A percentile compares a stretch with the other conserved stretches of the same genome.
phyloP scores from a whole-genome alignment of 1,140 invertebrate genomes.

The Araneus ventricosus region DNA sequence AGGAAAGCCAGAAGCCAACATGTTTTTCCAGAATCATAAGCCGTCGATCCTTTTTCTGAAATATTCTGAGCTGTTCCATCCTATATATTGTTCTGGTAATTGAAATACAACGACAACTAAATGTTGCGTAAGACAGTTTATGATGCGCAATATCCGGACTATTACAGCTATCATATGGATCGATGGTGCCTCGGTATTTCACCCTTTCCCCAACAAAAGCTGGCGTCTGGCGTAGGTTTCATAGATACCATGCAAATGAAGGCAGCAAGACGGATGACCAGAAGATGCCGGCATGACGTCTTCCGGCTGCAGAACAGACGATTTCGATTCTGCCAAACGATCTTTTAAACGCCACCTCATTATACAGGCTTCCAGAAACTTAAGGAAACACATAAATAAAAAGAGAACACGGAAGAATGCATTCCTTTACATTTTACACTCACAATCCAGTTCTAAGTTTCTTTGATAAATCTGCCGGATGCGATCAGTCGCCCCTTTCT shows the following conservation, averaged over 20 bases:
- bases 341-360: conserved; percentile 70
- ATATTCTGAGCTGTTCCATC: too few species aligned
- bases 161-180: conserved; percentile 14
- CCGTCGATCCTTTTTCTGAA: too few species aligned
- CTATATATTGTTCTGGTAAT: neutral
- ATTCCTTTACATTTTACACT: conserved; percentile 55
- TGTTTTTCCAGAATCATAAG: too few species aligned
- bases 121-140: neutral
- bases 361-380: conserved; percentile 55
- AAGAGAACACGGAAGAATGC: conserved; percentile 50
- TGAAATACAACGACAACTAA: neutral
- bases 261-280: conserved; percentile 56
- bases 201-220: neutral
- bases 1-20: too few species aligned
- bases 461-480: conserved; percentile 66
- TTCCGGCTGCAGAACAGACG: conserved; percentile 63
- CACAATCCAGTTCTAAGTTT: conserved; percentile 62
- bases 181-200: neutral
- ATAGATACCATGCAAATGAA: conserved; percentile 55
- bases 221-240: neutral
- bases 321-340: conserved; percentile 66
- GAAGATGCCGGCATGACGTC: conserved; percentile 48
- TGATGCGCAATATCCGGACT: neutral
- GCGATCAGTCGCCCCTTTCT: conserved; percentile 51
- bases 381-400: conserved; percentile 50